phyloP scores from a whole-genome alignment of 2,888 invertebrate species.

The Drosophila parthenogenetica region DNA sequence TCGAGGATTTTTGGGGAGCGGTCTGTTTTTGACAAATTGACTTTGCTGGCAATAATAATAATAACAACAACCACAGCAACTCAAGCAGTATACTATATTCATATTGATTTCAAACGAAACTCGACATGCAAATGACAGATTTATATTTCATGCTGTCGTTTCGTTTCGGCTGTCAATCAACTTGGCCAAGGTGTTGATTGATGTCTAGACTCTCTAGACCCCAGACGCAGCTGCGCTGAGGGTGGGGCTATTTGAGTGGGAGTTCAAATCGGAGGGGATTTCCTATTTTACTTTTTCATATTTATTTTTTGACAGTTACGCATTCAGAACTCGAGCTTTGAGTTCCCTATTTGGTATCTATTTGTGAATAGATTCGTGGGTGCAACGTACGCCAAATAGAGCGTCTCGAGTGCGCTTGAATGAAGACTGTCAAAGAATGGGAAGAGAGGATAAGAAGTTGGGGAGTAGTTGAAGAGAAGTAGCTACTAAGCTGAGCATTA shows the following conservation, averaged over 20 bases:
- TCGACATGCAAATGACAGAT: constrained; percentile 80
- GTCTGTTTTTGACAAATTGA: constrained; percentile 77
- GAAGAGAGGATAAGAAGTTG: not conserved
- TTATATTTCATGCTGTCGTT: constrained; percentile 73
- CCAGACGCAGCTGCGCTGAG: constrained; percentile 33
- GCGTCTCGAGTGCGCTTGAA: constrained; percentile 49
- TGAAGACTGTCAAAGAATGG: constrained; percentile 17
- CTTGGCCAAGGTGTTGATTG: constrained; percentile 75
- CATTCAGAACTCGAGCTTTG: constrained; percentile 39
- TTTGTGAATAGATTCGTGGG: constrained; percentile 35
- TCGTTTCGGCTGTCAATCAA: constrained; percentile 74
- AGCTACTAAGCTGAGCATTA: constrained; percentile 65
- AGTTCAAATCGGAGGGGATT: not conserved
- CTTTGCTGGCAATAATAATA: constrained; percentile 62
- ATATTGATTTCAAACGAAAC: constrained; percentile 74
- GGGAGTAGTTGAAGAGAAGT: not conserved
- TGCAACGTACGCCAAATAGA: constrained; percentile 54
- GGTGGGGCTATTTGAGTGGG: not conserved
- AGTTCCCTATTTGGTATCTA: constrained; percentile 27
- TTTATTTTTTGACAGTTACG: constrained; percentile 64
- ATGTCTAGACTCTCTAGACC: constrained; percentile 69
- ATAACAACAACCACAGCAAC: constrained; percentile 30
- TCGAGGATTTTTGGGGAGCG: constrained; percentile 22
- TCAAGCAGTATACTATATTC: constrained; percentile 63
- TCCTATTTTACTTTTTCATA: constrained; percentile 6